These are phyloP conservation scores for Stramonita haemastoma DNA, from an alignment of 2,888 invertebrate genomes.

Conservation along the genomic window DNA sequence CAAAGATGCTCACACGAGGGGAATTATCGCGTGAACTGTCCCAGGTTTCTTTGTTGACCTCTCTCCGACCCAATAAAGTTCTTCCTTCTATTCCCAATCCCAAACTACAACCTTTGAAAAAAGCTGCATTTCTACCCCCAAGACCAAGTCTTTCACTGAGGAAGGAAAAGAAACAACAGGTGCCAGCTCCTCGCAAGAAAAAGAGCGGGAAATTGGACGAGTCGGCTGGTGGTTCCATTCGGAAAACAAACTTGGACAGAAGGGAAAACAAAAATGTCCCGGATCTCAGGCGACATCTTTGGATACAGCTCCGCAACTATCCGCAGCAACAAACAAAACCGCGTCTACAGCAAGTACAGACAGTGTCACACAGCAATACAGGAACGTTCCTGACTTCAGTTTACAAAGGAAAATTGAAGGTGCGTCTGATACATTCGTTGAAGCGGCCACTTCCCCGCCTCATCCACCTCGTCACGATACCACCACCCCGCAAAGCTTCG, in stretches of 20 bases:
- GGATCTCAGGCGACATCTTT: background rate
- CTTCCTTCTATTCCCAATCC: conserved; percentile 11
- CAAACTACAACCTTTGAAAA: background rate
- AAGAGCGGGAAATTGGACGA: background rate
- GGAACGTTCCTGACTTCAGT: background rate
- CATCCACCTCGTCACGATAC: background rate
- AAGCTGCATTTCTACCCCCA: background rate
- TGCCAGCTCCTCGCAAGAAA: background rate
- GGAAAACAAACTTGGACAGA: background rate
- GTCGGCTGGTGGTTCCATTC: background rate
- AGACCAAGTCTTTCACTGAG: background rate
- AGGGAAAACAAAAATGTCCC: background rate
- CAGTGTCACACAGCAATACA: background rate
- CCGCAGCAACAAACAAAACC: background rate
- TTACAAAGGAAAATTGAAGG: background rate
- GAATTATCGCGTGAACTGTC: background rate
- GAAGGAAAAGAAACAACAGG: background rate
- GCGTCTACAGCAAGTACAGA: background rate
- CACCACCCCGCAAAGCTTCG: conserved; percentile 7
- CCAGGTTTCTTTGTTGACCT: background rate
- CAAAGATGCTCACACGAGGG: background rate
- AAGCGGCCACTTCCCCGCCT: background rate
- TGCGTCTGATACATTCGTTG: background rate
- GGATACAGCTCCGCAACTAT: background rate
- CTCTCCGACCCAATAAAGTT: conserved; percentile 7